Base-by-base conservation (phyloP, 2,888 invertebrate species). In the Dione vanillae region DNA sequence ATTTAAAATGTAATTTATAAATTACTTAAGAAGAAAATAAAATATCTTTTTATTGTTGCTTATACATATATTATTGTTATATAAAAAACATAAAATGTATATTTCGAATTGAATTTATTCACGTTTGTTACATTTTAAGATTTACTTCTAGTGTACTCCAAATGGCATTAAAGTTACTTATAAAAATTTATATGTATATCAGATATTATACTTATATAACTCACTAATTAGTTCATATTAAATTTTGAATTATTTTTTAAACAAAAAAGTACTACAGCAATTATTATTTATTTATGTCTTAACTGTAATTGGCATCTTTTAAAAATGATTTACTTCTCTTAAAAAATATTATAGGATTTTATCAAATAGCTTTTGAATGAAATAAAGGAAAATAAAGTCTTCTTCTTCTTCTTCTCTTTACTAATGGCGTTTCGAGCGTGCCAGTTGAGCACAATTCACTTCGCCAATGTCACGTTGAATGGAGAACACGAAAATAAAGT, bases 81-180 rank as follows among this genome's bases (percentile, higher is more conserved):
- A 16, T 49, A 49, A 10, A 49, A 59, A 65, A 70, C 78, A 74
- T 75, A 77, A 82, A 82, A 80, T 86, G 87, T 87, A 88, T 86
- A 86, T 86, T 85, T 85, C 83, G 85, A 82, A 78, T 5, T 12
- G 10, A 70, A 72, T 78, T 78, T 65, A 65, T 49, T 10, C 51
- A 52, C 45, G 8, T 41, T 67, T 62, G 43, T 52, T 68, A 62
- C 45, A 66, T 56, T 58, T 58, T 67, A 64, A 66, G 51, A 51
- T 54, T 41, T 67, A 69, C 62, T 58, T 52, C 58, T 72, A 67
- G 40, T 72, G 61, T 70, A 69, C 77, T 79, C 78, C 78, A 76
- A 76, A 77, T 73, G 78, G 77, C 78, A 78, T 74, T 74, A 76
- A 73, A 77, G 74, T 74, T 74, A 77, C 76, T 77, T 78, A 76